Conservation (phyloP, 2,797 vertebrate species). For the Sebastes jordani region DNA sequence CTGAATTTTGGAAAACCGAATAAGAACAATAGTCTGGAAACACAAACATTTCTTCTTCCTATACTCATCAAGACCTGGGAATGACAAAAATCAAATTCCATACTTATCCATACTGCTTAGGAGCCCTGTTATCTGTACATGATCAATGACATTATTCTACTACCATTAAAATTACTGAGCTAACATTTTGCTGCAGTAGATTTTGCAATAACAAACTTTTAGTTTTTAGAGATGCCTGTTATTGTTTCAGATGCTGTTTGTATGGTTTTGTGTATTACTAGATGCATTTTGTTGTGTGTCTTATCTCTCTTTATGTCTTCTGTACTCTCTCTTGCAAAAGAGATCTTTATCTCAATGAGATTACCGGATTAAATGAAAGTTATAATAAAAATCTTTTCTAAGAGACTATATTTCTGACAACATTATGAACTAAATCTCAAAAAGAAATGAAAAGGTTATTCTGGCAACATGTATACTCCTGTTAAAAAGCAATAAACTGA, state of each 20-base stretch:
- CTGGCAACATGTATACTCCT: background rate
- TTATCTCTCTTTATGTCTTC: background rate
- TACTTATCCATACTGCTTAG: too few species aligned
- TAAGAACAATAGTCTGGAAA: too few species aligned
- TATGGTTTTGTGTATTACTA: background rate
- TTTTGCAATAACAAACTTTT: background rate
- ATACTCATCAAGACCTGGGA: too few species aligned
- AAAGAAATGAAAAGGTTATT: background rate
- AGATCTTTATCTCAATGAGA: background rate
- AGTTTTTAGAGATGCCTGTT: background rate
- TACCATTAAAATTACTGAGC: background rate
- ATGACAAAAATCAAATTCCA: too few species aligned
- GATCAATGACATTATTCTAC: background rate
- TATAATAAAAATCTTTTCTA: background rate
- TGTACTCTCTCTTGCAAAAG: background rate
- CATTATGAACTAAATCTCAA: background rate
- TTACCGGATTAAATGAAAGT: background rate
- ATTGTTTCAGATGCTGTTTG: background rate
- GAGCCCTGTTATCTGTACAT: background rate
- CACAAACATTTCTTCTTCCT: fast-evolving
- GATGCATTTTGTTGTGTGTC: background rate
- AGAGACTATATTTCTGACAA: background rate
- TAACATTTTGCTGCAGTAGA: background rate
- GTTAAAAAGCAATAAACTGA: background rate
- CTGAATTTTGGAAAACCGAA: too few species aligned